Evolutionary conservation across 2,888 invertebrate species (phyloP).

Genomic region (Perithous albicinctus): DNA sequence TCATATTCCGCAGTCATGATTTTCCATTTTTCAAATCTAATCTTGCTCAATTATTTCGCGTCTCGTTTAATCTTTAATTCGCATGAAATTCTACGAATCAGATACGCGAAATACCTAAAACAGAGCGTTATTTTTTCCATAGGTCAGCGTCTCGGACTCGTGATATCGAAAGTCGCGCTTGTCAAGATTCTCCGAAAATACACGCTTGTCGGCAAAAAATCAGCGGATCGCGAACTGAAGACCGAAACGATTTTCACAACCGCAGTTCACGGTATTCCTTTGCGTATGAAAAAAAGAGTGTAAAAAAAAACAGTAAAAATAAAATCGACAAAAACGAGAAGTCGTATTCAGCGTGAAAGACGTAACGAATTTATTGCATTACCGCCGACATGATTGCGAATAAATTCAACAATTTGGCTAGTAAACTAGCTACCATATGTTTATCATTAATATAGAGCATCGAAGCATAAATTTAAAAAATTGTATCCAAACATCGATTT

Average conservation of each 20-base stretch:
- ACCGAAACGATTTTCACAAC: conserved; percentile 73
- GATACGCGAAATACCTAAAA: conserved; percentile 19
- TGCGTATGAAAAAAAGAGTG: conserved; percentile 70
- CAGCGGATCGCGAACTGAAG: conserved; percentile 59
- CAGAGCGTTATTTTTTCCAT: conserved; percentile 35
- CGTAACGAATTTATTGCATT: conserved; percentile 68
- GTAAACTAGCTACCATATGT: conserved; percentile 62
- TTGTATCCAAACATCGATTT: conserved; percentile 61
- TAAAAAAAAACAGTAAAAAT: too few species aligned
- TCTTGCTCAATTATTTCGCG: too few species aligned
- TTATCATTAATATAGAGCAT: conserved; percentile 64
- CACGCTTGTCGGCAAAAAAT: conserved; percentile 65
- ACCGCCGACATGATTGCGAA: conserved; percentile 62
- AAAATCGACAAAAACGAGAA: not conserved
- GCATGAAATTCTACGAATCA: not conserved
- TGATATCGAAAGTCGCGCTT: conserved; percentile 74
- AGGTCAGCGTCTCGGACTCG: conserved; percentile 75
- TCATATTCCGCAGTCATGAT: not conserved
- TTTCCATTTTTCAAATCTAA: not conserved
- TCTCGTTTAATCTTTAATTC: not conserved
- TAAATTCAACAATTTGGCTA: conserved; percentile 58
- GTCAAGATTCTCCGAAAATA: conserved; percentile 72
- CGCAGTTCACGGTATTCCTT: conserved; percentile 69
- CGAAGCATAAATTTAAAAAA: conserved; percentile 66
- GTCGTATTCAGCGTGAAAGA: conserved; percentile 50